These are phyloP conservation scores for Argyresthia albistria DNA, from an alignment of 2,888 invertebrate species.

Conservation along the genomic window DNA sequence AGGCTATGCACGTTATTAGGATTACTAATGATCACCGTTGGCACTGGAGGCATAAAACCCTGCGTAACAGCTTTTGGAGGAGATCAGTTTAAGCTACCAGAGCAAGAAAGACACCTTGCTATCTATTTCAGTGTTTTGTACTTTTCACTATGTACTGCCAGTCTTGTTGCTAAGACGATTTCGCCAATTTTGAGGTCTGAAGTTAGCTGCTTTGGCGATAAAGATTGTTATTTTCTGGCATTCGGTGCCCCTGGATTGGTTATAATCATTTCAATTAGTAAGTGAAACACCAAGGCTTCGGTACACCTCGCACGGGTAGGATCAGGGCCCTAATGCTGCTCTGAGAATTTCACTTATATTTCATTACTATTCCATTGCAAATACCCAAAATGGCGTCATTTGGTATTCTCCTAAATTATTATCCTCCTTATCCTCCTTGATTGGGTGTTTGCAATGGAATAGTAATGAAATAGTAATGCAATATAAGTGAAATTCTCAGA, in stretches of 20 bases:
- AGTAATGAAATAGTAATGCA: too few relatives aligned
- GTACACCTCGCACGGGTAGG: too few relatives aligned
- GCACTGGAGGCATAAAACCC: constrained; percentile 88
- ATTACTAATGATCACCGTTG: constrained; percentile 78
- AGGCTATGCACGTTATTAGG: constrained; percentile 77
- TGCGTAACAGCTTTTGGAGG: constrained; percentile 88
- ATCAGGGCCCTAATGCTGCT: too few relatives aligned
- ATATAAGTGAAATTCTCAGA: too few relatives aligned
- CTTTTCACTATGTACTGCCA: constrained; percentile 77
- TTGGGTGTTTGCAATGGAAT: too few relatives aligned
- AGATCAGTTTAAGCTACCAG: constrained; percentile 79
- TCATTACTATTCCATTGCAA: too few relatives aligned
- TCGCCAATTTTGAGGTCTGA: constrained; percentile 82
- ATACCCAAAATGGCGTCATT: too few relatives aligned
- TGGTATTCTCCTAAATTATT: too few relatives aligned
- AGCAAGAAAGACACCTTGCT: constrained; percentile 76
- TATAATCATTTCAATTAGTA: constrained; percentile 79
- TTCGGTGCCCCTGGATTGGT: constrained; percentile 84
- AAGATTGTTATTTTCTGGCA: constrained; percentile 79
- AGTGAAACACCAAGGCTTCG: constrained; percentile 23
- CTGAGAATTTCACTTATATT: too few relatives aligned
- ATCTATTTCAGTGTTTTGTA: constrained; percentile 85
- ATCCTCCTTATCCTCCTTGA: too few relatives aligned
- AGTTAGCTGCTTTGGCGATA: constrained; percentile 75
- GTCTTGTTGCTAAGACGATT: constrained; percentile 79